A percentile compares a stretch with the other conserved stretches of the same genome.
Conservation (phyloP, 2,113 vertebrate species). For the Noctilio leporinus region DNA sequence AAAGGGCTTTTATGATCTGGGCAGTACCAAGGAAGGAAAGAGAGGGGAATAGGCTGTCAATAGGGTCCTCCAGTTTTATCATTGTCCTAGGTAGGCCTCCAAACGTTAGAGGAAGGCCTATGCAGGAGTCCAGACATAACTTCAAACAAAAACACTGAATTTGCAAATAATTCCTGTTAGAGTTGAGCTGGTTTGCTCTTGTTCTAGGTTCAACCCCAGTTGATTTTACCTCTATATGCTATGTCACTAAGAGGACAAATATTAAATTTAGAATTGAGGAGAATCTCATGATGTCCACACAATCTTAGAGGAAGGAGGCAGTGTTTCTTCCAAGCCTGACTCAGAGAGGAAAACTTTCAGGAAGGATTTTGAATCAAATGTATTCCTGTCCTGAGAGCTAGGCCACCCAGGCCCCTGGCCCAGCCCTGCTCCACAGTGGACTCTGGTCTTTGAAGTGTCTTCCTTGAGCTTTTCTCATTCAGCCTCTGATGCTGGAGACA, state of each 20-base stretch:
- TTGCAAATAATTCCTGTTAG: background rate
- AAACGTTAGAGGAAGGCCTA: background rate
- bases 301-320: background rate
- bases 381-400: background rate
- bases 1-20: background rate
- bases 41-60: background rate
- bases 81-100: background rate
- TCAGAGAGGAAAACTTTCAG: background rate
- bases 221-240: background rate
- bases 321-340: background rate
- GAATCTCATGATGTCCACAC: background rate
- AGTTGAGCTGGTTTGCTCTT: background rate
- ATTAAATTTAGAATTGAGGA: background rate
- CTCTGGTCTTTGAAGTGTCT: background rate
- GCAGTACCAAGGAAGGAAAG: background rate
- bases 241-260: background rate
- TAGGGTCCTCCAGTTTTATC: background rate
- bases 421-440: rapidly evolving
- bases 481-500: background rate
- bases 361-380: background rate
- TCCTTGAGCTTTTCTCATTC: background rate
- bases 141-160: background rate
- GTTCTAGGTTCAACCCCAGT: background rate
- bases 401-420: background rate
- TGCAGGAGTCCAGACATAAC: background rate